Conservation (phyloP, 30 jellyfish, hydroid and myxozoan species). For the Cassiopea xamachana region DNA sequence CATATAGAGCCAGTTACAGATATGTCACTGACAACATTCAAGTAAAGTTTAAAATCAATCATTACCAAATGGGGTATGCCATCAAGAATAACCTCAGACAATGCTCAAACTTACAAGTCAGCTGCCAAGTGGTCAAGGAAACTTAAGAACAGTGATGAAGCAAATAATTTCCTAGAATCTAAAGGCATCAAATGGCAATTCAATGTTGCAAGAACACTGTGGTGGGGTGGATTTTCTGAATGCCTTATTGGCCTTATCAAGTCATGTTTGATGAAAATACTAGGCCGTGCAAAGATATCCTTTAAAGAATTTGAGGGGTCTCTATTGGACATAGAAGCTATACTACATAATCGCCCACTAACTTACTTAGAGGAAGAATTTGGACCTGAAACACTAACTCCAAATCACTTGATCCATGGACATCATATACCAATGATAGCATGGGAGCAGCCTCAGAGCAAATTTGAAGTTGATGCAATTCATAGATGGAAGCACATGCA, state of each 20-base stretch:
- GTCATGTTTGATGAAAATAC: slow-evolving; percentile 10
- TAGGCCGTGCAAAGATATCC: background rate
- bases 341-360: slow-evolving; percentile 60
- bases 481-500: slow-evolving; percentile 31
- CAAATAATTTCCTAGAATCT: too few species aligned
- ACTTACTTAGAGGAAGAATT: slow-evolving; percentile 42
- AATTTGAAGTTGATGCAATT: slow-evolving; percentile 7
- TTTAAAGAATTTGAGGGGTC: background rate
- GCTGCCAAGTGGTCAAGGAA: background rate
- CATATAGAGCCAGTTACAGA: too few species aligned
- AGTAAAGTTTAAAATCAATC: too few species aligned
- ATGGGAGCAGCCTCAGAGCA: slow-evolving; percentile 18
- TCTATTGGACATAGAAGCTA: slow-evolving; percentile 2
- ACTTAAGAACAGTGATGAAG: too few species aligned
- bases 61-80: too few species aligned
- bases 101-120: too few species aligned
- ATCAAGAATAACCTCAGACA: too few species aligned
- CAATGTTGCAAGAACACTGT: too few species aligned
- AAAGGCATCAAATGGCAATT: too few species aligned
- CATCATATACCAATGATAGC: background rate
- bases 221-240: background rate
- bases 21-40: too few species aligned
- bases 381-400: background rate
- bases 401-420: slow-evolving; percentile 16
- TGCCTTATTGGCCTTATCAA: background rate